Evolutionary conservation across 2,113 vertebrate genomes (phyloP).

Genomic region (Brevimyrus niger): DNA sequence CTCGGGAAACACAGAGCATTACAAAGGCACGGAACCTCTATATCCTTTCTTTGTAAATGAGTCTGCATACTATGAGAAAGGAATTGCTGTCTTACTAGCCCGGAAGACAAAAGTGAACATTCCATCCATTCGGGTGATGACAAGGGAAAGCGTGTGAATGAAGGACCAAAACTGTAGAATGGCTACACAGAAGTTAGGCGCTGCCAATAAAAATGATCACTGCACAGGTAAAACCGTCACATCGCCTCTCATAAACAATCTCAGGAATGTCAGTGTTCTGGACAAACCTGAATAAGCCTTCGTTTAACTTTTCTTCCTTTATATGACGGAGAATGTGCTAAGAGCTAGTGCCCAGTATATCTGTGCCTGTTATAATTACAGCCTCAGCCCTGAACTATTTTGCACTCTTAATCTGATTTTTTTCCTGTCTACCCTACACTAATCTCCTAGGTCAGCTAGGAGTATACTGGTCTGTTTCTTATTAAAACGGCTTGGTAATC

Average conservation of each 20-base stretch:
- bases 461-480: background rate
- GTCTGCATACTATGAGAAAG: conserved; percentile 58
- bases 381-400: background rate
- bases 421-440: background rate
- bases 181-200: background rate
- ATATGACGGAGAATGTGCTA: background rate
- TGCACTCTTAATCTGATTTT: background rate
- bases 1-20: conserved; percentile 49
- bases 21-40: conserved; percentile 46
- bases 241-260: background rate
- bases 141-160: conserved; percentile 14
- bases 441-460: background rate
- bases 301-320: background rate
- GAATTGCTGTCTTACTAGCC: conserved; percentile 52
- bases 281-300: background rate
- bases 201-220: background rate
- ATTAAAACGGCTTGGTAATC: background rate
- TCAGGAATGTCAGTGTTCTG: background rate
- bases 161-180: background rate
- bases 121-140: conserved; percentile 39
- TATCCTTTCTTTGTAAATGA: conserved; percentile 61
- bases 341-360: background rate
- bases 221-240: background rate
- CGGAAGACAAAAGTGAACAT: conserved; percentile 40
- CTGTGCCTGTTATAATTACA: background rate